Conservation (phyloP, 2,888 invertebrate species). For the Dolichomitus sp. region DNA sequence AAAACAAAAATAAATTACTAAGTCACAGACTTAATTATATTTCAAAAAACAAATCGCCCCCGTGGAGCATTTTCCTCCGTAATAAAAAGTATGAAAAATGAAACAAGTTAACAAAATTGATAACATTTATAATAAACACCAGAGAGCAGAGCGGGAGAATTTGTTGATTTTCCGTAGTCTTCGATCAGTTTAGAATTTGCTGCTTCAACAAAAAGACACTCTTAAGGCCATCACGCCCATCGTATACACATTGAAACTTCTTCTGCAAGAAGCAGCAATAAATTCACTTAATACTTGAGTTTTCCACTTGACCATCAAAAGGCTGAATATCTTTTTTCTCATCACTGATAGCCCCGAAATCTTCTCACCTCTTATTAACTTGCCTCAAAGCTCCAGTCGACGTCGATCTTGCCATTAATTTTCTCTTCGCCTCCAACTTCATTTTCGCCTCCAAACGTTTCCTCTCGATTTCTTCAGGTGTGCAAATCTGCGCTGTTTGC, state of each 20-base stretch:
- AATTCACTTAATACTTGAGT: too few species aligned
- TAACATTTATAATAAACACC: slow-evolving; percentile 50
- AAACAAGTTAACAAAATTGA: slow-evolving; percentile 58
- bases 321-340: neutral
- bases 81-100: slow-evolving; percentile 58
- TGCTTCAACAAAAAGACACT: too few species aligned
- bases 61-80: neutral
- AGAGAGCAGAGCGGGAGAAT: slow-evolving; percentile 1
- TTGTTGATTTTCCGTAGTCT: neutral
- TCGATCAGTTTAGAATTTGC: too few species aligned
- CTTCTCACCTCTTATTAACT: slow-evolving; percentile 74
- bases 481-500: slow-evolving; percentile 81
- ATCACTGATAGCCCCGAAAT: slow-evolving; percentile 6
- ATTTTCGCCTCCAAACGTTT: slow-evolving; percentile 89
- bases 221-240: too few species aligned
- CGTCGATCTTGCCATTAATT: slow-evolving; percentile 67
- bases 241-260: too few species aligned
- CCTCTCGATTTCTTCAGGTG: slow-evolving; percentile 89
- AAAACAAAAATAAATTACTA: slow-evolving; percentile 16
- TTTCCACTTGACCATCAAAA: neutral
- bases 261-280: too few species aligned
- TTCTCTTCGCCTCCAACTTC: slow-evolving; percentile 88
- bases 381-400: slow-evolving; percentile 29
- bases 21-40: slow-evolving; percentile 57
- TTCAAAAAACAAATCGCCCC: slow-evolving; percentile 26